Evolutionary conservation across 1,140 invertebrate genomes (phyloP).

Genomic region (Dreissena rostriformis): DNA sequence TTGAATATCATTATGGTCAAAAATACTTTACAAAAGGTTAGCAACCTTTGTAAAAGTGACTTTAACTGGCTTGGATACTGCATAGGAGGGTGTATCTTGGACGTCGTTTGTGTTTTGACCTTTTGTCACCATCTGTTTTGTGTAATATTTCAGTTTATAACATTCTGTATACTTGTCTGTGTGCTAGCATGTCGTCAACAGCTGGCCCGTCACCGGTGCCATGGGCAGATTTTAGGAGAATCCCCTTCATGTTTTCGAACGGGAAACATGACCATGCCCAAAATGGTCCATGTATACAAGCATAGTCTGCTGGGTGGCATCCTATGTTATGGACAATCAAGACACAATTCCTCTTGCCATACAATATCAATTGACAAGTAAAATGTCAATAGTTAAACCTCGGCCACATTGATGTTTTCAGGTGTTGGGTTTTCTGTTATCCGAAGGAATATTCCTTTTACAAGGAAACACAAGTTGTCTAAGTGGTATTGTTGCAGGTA

Average conservation of each 20-base stretch:
- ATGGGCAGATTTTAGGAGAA: constrained; percentile 1
- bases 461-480: constrained; percentile 13
- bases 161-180: background rate
- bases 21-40: no score
- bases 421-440: constrained; percentile 26
- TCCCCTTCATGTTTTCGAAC: constrained; percentile 28
- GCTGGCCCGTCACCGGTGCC: constrained; percentile 11
- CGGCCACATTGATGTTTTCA: constrained; percentile 29
- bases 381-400: constrained; percentile 19
- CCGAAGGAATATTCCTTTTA: constrained; percentile 7
- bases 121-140: background rate
- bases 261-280: constrained; percentile 46
- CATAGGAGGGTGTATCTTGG: no score
- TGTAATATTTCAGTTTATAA: background rate
- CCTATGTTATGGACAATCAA: constrained; percentile 34
- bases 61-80: no score
- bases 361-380: constrained; percentile 35
- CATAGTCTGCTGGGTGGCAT: constrained; percentile 14
- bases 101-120: no score
- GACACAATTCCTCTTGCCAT: background rate
- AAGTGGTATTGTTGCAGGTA: constrained; percentile 1
- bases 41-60: no score
- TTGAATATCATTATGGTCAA: no score
- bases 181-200: background rate
- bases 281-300: background rate